These are phyloP conservation scores for Troides helena DNA, from an alignment of 2,888 invertebrate genomes.

Conservation along the genomic window DNA sequence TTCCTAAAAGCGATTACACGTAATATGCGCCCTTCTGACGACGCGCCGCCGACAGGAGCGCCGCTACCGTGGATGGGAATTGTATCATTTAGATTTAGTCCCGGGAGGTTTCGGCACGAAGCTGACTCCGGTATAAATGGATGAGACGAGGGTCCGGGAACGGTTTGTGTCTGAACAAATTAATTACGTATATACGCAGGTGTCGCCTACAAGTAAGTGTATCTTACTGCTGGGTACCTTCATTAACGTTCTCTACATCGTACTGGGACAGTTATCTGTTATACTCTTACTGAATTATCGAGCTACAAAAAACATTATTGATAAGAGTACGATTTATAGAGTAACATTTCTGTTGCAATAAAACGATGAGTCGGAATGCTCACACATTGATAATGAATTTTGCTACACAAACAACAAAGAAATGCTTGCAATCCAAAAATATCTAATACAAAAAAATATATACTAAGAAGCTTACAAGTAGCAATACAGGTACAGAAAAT, in stretches of 20 bases:
- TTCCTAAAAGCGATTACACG: constrained; percentile 5
- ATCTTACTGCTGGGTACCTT: neutral
- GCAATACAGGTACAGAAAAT: too few relatives aligned
- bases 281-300: too few relatives aligned
- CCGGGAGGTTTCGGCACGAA: constrained; percentile 7
- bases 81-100: constrained; percentile 30
- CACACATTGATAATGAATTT: too few relatives aligned
- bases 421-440: too few relatives aligned
- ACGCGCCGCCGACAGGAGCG: constrained; percentile 15
- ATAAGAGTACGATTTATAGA: too few relatives aligned
- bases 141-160: constrained; percentile 20
- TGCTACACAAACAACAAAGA: too few relatives aligned
- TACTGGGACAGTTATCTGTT: too few relatives aligned
- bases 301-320: too few relatives aligned
- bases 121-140: constrained; percentile 24
- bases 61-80: constrained; percentile 20
- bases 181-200: constrained; percentile 9
- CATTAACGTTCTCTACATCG: neutral
- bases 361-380: too few relatives aligned
- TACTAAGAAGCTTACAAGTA: too few relatives aligned
- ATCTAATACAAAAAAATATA: too few relatives aligned
- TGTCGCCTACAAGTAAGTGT: neutral
- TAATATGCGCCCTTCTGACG: constrained; percentile 6
- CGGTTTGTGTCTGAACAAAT: constrained; percentile 17
- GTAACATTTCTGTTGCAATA: too few relatives aligned